These are phyloP conservation scores for Lichenostomus cassidix DNA, from an alignment of 2,113 vertebrate genomes.

Conservation along the genomic window DNA sequence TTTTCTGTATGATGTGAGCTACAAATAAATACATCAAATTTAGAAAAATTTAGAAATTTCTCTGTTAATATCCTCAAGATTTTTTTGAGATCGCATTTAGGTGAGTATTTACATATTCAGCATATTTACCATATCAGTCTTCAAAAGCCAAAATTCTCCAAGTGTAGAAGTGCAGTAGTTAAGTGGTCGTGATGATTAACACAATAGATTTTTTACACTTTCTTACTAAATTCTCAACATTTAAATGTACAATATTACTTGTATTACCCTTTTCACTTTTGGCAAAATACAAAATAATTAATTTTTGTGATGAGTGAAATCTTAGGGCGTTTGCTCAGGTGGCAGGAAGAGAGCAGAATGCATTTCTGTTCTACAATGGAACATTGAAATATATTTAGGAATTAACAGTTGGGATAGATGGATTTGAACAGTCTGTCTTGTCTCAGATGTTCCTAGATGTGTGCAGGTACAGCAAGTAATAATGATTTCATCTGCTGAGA, in stretches of 20 bases:
- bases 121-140: background rate
- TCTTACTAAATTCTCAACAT: background rate
- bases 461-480: conserved; percentile 25
- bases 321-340: background rate
- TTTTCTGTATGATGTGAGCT: background rate
- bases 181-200: background rate
- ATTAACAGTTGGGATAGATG: background rate
- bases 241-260: background rate
- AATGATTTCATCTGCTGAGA: background rate
- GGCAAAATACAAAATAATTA: background rate
- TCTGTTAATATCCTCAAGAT: background rate
- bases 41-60: background rate
- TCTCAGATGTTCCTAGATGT: conserved; percentile 32
- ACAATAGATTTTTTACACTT: background rate
- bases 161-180: background rate
- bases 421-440: conserved; percentile 39
- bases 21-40: background rate
- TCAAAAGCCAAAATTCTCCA: background rate
- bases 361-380: background rate
- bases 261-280: background rate
- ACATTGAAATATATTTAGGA: background rate
- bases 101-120: background rate
- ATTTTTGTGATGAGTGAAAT: background rate
- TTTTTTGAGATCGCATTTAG: background rate
- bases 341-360: background rate